Conservation (phyloP, 2,113 vertebrate species). For the Gambusia affinis region DNA sequence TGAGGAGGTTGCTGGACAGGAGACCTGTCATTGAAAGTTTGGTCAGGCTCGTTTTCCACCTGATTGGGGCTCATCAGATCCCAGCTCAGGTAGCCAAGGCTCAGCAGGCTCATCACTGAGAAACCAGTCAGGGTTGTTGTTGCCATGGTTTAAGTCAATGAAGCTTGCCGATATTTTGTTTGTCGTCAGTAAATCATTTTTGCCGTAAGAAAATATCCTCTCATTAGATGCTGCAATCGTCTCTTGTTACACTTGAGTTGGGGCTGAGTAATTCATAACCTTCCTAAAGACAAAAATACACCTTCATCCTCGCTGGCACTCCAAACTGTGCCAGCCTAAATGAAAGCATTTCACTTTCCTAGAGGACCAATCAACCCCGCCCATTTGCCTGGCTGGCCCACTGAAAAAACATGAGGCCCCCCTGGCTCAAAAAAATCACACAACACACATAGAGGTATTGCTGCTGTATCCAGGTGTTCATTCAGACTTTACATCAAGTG, state of each 20-base stretch:
- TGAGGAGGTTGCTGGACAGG: constrained; percentile 83
- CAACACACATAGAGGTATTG: constrained; percentile 41
- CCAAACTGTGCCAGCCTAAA: constrained; percentile 48
- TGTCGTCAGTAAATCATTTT: constrained; percentile 37
- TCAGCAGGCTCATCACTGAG: constrained; percentile 92
- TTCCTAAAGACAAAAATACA: constrained; percentile 19
- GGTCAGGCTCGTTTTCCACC: constrained; percentile 79
- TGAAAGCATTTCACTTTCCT: constrained; percentile 60
- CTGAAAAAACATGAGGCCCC: constrained; percentile 61
- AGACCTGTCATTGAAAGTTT: constrained; percentile 55
- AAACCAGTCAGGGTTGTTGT: constrained; percentile 89
- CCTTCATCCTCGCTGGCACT: constrained; percentile 33
- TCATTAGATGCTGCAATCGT: not conserved
- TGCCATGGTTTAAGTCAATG: constrained; percentile 74
- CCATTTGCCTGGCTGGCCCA: constrained; percentile 54
- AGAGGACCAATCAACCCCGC: constrained; percentile 64
- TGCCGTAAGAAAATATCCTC: not conserved
- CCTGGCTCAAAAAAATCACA: constrained; percentile 17
- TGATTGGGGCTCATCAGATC: constrained; percentile 89
- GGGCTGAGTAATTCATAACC: not conserved
- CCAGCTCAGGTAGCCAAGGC: constrained; percentile 95
- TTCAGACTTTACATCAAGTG: constrained; percentile 25
- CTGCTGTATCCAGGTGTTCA: constrained; percentile 45
- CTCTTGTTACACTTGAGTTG: not conserved
- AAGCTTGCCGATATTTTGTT: not conserved